Evolutionary conservation across 2,888 invertebrate species (phyloP).

Genomic region (Thera britannica): DNA sequence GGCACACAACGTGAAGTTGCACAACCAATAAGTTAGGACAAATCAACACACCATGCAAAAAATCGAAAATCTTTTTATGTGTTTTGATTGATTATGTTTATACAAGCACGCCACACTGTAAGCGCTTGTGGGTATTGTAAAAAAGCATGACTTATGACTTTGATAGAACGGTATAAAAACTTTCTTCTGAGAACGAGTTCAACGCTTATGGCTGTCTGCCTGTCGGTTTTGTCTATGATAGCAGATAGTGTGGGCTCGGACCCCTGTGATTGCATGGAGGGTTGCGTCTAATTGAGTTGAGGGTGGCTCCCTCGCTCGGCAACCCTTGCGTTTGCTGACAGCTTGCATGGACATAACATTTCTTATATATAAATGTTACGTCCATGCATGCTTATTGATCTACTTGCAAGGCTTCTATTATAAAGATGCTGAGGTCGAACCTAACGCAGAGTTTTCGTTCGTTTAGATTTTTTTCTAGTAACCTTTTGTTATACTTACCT

Average conservation of each 20-base stretch:
- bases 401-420: conserved; percentile 2
- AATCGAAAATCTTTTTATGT: not conserved
- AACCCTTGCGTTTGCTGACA: conserved; percentile 43
- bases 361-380: conserved; percentile 19
- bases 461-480: no score
- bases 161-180: no score
- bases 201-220: no score
- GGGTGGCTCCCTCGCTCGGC: conserved; percentile 37
- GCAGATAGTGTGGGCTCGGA: not conserved
- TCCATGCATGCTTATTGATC: conserved; percentile 27
- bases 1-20: conserved; percentile 18
- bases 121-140: no score
- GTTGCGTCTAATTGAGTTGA: conserved; percentile 46
- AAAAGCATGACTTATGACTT: no score
- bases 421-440: not conserved
- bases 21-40: conserved; percentile 17
- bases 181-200: no score
- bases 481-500: no score
- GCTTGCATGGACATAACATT: conserved; percentile 35
- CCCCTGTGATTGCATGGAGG: conserved; percentile 41
- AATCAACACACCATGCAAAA: conserved; percentile 1
- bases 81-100: no score
- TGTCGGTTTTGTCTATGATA: conserved; percentile 6
- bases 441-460: no score
- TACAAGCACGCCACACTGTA: no score